Evolutionary conservation across 2,888 invertebrate species (phyloP).

Genomic region (Eretmocerus hayati): DNA sequence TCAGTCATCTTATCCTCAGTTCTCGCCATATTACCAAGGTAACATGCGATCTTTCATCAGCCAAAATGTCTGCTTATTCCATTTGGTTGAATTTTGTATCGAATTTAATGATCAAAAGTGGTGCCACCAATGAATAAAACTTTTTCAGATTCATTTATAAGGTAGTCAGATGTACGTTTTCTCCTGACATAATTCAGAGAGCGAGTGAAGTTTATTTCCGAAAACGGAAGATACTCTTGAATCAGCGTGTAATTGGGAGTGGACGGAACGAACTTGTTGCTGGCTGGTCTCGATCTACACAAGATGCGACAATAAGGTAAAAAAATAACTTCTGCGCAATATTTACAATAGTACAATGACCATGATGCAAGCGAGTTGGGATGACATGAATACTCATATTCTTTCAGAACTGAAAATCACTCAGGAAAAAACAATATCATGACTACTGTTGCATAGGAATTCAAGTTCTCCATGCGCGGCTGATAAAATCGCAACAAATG

Average conservation of each 20-base stretch:
- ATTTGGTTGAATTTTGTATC: too few species aligned
- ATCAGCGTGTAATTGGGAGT: constrained; percentile 33
- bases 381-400: too few species aligned
- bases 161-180: constrained; percentile 60
- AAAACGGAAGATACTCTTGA: constrained; percentile 28
- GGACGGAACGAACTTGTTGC: constrained; percentile 38
- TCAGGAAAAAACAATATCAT: constrained; percentile 28
- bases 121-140: too few species aligned
- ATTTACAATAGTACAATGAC: too few species aligned
- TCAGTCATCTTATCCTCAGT: constrained; percentile 70
- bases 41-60: too few species aligned
- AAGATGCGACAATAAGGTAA: constrained; percentile 43
- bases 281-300: constrained; percentile 43
- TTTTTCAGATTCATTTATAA: constrained; percentile 59
- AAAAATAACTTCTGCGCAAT: background rate
- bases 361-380: too few species aligned
- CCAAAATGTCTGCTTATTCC: too few species aligned
- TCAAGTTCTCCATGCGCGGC: too few species aligned
- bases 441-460: constrained; percentile 42
- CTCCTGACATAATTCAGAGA: constrained; percentile 68
- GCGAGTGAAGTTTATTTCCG: constrained; percentile 48
- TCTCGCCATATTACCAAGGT: constrained; percentile 78
- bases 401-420: constrained; percentile 24
- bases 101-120: background rate
- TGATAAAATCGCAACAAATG: too few species aligned